Base-by-base conservation (phyloP, 2,113 vertebrate species). In the Lontra canadensis region DNA sequence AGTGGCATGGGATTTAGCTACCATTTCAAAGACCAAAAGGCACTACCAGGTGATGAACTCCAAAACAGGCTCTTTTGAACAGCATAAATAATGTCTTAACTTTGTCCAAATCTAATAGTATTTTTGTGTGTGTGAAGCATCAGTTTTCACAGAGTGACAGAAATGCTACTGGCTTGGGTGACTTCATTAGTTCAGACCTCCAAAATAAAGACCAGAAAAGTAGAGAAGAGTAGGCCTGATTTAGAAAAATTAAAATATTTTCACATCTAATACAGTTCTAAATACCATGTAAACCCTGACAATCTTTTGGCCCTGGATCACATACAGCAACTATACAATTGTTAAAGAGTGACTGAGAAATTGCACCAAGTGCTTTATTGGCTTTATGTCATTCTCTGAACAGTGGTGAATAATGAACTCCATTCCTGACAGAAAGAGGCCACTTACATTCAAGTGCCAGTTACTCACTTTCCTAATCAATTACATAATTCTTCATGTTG, bases 391-490 rank as follows among this genome's bases (percentile, higher is more conserved):
- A 80, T 91, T 91, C 69, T 69, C 44, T 29, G 3, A 97, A 95
- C 7, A 82, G 47, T 47, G 1, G 49, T 7, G 61, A 95, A n/a
- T 63, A 98, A 97, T 80, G 39, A 92, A 95, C 7, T 82, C 69
- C 23, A 31, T 90, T 93, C 81, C 96, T 63, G 25, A 96, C 13
- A 8, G 5, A 98, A 57, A 5, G 7, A 96, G 42, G 31, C 55
- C 86, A 82, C 4, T 49, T 69, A 61, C 63, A 82, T 31, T 76
- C n/a, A 95, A 93, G 21, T 78, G n/a, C 34, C 52, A 93, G 76
- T 97, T 94, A 82, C 1, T 59, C 42, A 39, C 39, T 74, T 93
- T 81, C 67, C 73, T 94, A 97, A 96, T 97, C 80, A 95, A 36
- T 94, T 95, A 86, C 34, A 80, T 94, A 79, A 97, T 81, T 83